These are phyloP conservation scores for Apteryx mantelli DNA, from an alignment of 2,113 vertebrate genomes.

Conservation along the genomic window DNA sequence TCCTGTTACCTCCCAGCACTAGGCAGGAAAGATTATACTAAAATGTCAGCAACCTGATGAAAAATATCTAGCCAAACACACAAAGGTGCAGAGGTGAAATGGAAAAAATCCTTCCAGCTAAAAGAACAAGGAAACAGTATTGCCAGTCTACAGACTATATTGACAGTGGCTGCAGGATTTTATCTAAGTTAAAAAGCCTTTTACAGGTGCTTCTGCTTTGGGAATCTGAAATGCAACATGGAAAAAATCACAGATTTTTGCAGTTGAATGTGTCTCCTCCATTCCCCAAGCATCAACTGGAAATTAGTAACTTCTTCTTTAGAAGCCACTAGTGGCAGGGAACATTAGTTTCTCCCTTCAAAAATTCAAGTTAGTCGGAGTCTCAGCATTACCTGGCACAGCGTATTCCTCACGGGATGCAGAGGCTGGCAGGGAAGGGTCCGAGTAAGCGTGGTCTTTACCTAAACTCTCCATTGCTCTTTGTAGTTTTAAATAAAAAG, in stretches of 20 bases:
- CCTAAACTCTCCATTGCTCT: slow-evolving; percentile 60
- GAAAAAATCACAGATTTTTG: neutral
- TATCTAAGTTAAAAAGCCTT: neutral
- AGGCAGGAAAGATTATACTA: neutral
- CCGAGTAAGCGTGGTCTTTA: neutral
- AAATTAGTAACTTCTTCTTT: neutral
- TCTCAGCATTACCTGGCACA: slow-evolving; percentile 68
- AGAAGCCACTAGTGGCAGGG: neutral
- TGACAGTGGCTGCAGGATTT: neutral
- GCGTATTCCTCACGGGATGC: neutral
- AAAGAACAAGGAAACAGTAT: neutral
- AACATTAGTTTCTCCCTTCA: neutral
- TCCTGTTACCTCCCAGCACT: neutral
- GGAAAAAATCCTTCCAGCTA: neutral
- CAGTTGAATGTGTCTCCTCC: neutral
- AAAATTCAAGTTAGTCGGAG: neutral
- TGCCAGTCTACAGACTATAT: neutral
- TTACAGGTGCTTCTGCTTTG: neutral
- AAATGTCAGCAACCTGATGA: neutral
- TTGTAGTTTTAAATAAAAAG: neutral
- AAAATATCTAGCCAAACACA: neutral
- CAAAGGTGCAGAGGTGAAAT: neutral
- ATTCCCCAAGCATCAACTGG: neutral
- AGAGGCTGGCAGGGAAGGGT: neutral
- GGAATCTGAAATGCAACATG: neutral